Evolutionary conservation across 2,888 invertebrate genomes (phyloP).

Genomic region (Serrognathus titanus): DNA sequence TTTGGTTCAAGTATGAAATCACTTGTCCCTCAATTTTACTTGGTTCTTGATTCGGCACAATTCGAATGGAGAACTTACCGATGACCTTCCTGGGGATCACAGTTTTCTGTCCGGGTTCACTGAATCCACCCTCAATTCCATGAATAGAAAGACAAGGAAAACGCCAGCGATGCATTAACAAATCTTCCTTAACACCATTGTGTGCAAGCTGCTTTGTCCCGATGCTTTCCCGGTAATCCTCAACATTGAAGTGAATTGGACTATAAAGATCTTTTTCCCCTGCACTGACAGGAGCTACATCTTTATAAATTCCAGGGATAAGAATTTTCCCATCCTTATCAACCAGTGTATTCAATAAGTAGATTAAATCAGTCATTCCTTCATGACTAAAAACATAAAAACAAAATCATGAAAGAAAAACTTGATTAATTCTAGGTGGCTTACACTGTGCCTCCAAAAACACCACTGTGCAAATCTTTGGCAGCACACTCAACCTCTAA

Average conservation of each 20-base stretch:
- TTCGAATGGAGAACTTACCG: constrained; percentile 95
- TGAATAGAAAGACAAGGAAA: constrained; percentile 91
- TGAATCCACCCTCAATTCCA: constrained; percentile 87
- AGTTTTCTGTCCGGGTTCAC: constrained; percentile 90
- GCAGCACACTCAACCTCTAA: constrained; percentile 83
- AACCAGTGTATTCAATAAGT: constrained; percentile 77
- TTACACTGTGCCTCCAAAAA: constrained; percentile 91
- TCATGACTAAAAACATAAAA: constrained; percentile 59
- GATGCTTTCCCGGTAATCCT: constrained; percentile 70
- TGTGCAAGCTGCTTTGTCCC: constrained; percentile 69
- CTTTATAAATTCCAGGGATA: constrained; percentile 77
- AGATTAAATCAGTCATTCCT: constrained; percentile 88
- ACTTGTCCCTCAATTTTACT: constrained; percentile 79
- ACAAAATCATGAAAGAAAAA: neutral
- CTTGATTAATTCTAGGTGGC: constrained; percentile 33
- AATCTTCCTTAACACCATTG: constrained; percentile 73
- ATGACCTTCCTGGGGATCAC: constrained; percentile 91
- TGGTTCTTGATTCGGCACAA: constrained; percentile 93
- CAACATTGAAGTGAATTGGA: constrained; percentile 81
- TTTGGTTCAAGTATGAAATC: constrained; percentile 68
- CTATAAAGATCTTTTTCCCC: constrained; percentile 72
- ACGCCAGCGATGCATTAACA: constrained; percentile 94
- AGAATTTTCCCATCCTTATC: constrained; percentile 85
- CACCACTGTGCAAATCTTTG: constrained; percentile 95
- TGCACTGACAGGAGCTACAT: constrained; percentile 69